Conservation (phyloP, 2,888 invertebrate species). For the Drosophila prolongata region DNA sequence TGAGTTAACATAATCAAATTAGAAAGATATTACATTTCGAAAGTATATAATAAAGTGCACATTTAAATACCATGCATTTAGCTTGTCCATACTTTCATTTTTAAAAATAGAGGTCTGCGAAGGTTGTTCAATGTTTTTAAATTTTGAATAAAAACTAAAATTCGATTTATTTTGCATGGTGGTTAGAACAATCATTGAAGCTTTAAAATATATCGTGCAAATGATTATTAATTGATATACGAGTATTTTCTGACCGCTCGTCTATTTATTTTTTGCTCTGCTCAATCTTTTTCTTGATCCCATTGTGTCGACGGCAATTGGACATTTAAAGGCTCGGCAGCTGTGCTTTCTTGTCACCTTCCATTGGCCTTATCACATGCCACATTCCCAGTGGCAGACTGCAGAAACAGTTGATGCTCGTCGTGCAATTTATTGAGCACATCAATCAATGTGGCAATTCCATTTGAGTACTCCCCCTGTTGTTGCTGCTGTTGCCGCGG, state of each 20-base stretch:
- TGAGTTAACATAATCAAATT: not conserved
- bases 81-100: no score
- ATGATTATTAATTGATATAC: not conserved
- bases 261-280: not conserved
- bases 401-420: conserved; percentile 46
- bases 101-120: no score
- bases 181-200: no score
- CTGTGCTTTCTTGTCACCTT: conserved; percentile 29
- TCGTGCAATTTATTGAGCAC: conserved; percentile 75
- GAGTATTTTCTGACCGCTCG: no score
- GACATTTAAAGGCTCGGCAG: conserved; percentile 1
- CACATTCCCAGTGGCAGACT: conserved; percentile 31
- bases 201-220: not conserved
- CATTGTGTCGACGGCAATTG: not conserved
- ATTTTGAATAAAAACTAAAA: no score
- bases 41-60: no score
- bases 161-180: no score
- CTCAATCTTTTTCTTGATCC: not conserved
- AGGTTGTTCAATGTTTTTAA: no score
- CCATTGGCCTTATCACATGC: conserved; percentile 37
- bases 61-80: no score
- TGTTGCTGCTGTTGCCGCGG: conserved; percentile 42
- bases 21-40: no score
- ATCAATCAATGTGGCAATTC: conserved; percentile 74
- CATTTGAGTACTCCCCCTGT: conserved; percentile 54